Evolutionary conservation across 2,797 vertebrate genomes (phyloP), one percentile per base, ranked within the genome.

Genomic region (Mallotus villosus): DNA sequence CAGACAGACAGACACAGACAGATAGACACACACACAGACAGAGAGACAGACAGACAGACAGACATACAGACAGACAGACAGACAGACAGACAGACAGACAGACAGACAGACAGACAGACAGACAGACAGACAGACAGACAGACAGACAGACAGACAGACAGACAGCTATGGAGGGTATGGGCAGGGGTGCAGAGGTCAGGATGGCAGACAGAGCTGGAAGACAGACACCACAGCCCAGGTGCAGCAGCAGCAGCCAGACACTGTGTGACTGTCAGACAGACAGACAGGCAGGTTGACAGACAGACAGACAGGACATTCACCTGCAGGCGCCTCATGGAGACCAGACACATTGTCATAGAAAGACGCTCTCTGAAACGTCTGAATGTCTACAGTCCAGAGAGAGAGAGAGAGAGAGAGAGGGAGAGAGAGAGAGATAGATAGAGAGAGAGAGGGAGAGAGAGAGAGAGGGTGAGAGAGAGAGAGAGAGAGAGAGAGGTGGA

Each of bases 321-420:
- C 95, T 95, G 95, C 65, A 53, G 37, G 94, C 92, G 94, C 91
- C 90, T 97, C 95, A 94, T 95, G 95, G 92, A 98, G 95, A 93
- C 92, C 95, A 95, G 96, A 95, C 90, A 97, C 94, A 95, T 86
- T 91, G 85, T 97, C 96, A 98, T 97, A 97, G 94, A 98, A 98
- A 95, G 94, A 98, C 87, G 95, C 95, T 97, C 96, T 98, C 94
- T 97, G 96, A 95, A 97, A 94, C 94, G 92, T 98, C 95, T 97
- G 95, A 95, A 98, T 97, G 93, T 98, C 97, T 98, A 95, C 89
- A 90, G 81, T 79, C 82, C 51, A 57, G 66, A 68, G 49, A 68
- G 25, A 75, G 74, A 84, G 74, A 83, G 71, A 79, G 71, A 84
- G 61, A 66, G 51, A 57, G 24, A 32, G 24, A 57, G 64, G 78